Base-by-base conservation (phyloP, 2,797 vertebrate species). In the Lophius americanus region DNA sequence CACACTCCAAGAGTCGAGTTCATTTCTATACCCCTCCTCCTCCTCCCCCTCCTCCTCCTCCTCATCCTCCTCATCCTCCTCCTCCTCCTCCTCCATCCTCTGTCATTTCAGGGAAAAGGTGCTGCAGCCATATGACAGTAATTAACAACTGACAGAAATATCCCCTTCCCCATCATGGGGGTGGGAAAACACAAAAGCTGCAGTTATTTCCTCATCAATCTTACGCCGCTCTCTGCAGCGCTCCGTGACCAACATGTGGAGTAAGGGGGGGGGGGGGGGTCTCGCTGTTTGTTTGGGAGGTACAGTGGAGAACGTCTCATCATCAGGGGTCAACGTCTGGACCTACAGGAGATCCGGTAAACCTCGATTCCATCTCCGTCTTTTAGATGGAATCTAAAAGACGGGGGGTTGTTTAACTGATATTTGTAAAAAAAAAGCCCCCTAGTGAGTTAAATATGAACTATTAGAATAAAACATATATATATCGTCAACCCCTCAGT, bases 101-200 rank as follows among this genome's bases (percentile, higher is more conserved):
- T 91, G 93, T 95, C 94, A 93, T 94, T 93, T 84, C 82, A 83
- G 89, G 77, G 79, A 78, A 76, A 92, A 96, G 93, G 94, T 95
- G 96, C 92, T 90, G 90, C 92, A 91, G 93, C 94, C 95, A 92
- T 93, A 95, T 95, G 94, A 95, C 94, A 95, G 93, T 97, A 96
- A 98, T 97, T 98, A 98, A 95, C 95, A 94, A 95, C 95, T 96
- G 95, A 96, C 95, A 96, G 89, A 98, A 96, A 96, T 96, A 96
- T 95, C 83, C 81, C 93, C 90, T 93, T 95, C 93, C 95, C 91
- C 90, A 93, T 91, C 90, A 82, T 94, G 95, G 96, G 23, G 96
- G 96, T 96, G 94, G 95, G 94, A 97, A 98, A 95, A 95, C 94
- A 94, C 90, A 88, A 92, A 94, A 95, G 94, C 91, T 92, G 78